Evolutionary conservation across 2,888 invertebrate species (phyloP).

Genomic region (Tiliacea citrago): DNA sequence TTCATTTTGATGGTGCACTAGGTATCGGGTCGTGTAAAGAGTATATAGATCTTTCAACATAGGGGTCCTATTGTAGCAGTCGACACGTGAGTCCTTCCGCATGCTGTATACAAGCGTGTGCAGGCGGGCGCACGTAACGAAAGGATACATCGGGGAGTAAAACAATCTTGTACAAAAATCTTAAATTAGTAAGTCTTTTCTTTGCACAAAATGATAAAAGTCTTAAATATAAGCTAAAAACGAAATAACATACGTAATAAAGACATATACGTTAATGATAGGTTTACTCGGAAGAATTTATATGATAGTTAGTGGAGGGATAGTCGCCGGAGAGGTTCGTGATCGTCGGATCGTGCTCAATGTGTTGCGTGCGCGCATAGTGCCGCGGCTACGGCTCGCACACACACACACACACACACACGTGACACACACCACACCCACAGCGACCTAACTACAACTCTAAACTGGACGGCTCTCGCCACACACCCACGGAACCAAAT

Average conservation of each 20-base stretch:
- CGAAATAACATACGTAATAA: slow-evolving; percentile 90
- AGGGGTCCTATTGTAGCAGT: slow-evolving; percentile 53
- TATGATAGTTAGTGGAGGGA: slow-evolving; percentile 74
- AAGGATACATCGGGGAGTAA: slow-evolving; percentile 64
- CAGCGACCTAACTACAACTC: slow-evolving; percentile 23
- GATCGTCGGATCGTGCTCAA: slow-evolving; percentile 66
- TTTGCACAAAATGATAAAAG: slow-evolving; percentile 83
- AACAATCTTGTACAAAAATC: slow-evolving; percentile 84
- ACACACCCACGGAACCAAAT: slow-evolving; percentile 3
- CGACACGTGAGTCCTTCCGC: slow-evolving; percentile 57
- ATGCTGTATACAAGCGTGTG: slow-evolving; percentile 38
- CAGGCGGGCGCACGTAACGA: slow-evolving; percentile 47
- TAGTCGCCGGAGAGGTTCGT: slow-evolving; percentile 61
- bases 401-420: slow-evolving; percentile 6
- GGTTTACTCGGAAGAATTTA: slow-evolving; percentile 89
- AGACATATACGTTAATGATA: slow-evolving; percentile 90
- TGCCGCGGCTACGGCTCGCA: slow-evolving; percentile 55
- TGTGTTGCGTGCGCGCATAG: slow-evolving; percentile 58
- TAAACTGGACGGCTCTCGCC: not conserved
- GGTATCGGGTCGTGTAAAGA: slow-evolving; percentile 69
- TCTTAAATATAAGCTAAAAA: slow-evolving; percentile 81
- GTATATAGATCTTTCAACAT: slow-evolving; percentile 47
- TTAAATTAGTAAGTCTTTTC: slow-evolving; percentile 79
- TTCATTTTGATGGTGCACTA: slow-evolving; percentile 66
- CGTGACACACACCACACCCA: slow-evolving; percentile 10